A percentile compares a stretch with the other conserved stretches of the same genome.
Conservation (phyloP, 2,888 invertebrate genomes). For the Caenorhabditis auriculariae region DNA sequence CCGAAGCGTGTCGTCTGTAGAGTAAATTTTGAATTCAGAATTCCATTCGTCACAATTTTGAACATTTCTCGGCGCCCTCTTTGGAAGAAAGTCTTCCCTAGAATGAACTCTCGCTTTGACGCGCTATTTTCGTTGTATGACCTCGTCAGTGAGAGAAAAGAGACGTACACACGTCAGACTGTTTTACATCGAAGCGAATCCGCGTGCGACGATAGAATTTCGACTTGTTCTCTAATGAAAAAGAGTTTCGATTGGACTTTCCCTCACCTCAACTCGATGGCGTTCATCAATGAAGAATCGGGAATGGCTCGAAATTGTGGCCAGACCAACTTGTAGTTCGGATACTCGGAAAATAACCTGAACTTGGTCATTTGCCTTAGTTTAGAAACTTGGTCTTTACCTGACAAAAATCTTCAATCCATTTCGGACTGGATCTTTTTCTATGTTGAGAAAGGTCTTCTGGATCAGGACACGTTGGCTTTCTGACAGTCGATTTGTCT, state of each 20-base stretch:
- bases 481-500: conserved; percentile 38
- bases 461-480: conserved; percentile 40
- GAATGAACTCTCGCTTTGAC: too few relatives aligned
- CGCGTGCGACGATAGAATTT: too few relatives aligned
- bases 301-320: conserved; percentile 58
- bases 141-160: too few relatives aligned
- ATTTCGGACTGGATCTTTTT: conserved; percentile 35
- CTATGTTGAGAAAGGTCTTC: conserved; percentile 40
- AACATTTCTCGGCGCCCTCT: too few relatives aligned
- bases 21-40: background rate
- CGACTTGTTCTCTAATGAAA: too few relatives aligned
- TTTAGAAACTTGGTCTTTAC: too few relatives aligned
- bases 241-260: too few relatives aligned
- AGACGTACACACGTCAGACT: too few relatives aligned
- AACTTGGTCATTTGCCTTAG: too few relatives aligned
- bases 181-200: too few relatives aligned
- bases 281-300: conserved; percentile 56
- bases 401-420: conserved; percentile 45
- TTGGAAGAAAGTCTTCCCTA: too few relatives aligned
- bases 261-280: conserved; percentile 41
- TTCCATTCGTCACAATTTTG: background rate
- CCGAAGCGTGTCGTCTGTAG: conserved; percentile 40
- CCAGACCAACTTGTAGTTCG: conserved; percentile 59
- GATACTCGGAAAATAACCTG: conserved; percentile 57
- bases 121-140: too few relatives aligned